Base-by-base conservation (phyloP, 2,113 vertebrate species). In the Machaerirhynchus nigripectus region DNA sequence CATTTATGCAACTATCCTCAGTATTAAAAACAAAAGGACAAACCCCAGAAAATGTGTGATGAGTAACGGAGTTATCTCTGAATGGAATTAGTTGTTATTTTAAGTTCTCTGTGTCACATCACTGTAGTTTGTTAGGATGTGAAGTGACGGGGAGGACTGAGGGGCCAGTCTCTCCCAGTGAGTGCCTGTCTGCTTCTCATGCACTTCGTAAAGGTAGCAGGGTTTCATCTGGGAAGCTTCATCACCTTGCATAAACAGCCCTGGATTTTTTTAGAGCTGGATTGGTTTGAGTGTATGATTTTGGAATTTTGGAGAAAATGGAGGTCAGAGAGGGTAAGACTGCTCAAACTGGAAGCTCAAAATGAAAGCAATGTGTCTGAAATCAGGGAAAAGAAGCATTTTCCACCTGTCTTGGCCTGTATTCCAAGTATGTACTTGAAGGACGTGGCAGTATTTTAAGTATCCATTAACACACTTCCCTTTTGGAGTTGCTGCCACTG, bases 61-160 rank as follows among this genome's bases (percentile, higher is more conserved):
- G n/a, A 76, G 44, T 65, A 89, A 56, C 28, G 30, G 27, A 90
- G 52, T 39, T 55, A 28, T 76, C 81, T 53, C 81, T 77, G 87
- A 94, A 79, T 79, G 4, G 59, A 86, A 89, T 87, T 92, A 87
- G 63, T 49, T 89, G 65, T 78, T 74, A 44, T 90, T 94, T 91
- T 52, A 64, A 56, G 49, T 68, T 91, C 47, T 89, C 39, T 30
- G 1, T 78, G 84, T 68, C 87, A 73, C 37, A 57, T 69, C 7
- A 0, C 15, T 10, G 16, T 16, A n/a, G 26, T n/a, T 87, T 75
- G 83, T 76, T 68, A 27, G 83, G 77, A 69, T 61, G 16, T 69
- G 84, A 95, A 82, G 40, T 64, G 91, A 46, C 56, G 70, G 30
- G 59, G 35, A 50, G n/a, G 71, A 59, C 42, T 49, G 60, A 61